A percentile compares a stretch with the other conserved stretches of the same genome.
Evolutionary conservation across 2,797 vertebrate species (phyloP).

Genomic region (Galago senegalensis): DNA sequence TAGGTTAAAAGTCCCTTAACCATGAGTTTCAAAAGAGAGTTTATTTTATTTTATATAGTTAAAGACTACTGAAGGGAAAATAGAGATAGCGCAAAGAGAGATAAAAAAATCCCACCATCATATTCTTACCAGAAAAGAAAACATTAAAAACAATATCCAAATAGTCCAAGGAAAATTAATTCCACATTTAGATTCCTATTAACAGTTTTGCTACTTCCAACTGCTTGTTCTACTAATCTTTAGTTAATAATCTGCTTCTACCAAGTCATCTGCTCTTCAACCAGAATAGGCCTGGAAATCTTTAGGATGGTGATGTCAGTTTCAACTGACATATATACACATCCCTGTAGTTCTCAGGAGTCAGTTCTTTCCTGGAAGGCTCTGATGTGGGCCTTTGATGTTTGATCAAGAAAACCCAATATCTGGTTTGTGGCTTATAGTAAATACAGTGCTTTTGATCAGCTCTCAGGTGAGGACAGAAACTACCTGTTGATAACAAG

Average conservation of each 20-base stretch:
- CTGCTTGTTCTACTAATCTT: neutral
- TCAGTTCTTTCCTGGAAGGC: neutral
- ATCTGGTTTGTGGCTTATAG: neutral
- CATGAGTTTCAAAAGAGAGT: neutral
- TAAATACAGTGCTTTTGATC: too few species aligned
- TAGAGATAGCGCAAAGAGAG: neutral
- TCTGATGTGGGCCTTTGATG: neutral
- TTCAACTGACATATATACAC: neutral
- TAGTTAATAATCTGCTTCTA: neutral
- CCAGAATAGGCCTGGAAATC: neutral
- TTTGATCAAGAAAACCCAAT: neutral
- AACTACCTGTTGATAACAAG: neutral
- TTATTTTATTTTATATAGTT: neutral
- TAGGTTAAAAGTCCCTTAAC: neutral
- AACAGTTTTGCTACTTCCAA: neutral
- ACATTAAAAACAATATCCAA: neutral
- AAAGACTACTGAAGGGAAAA: neutral
- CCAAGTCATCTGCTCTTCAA: neutral
- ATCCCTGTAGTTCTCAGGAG: neutral
- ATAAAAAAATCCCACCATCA: neutral
- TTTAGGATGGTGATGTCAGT: neutral
- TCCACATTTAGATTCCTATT: neutral
- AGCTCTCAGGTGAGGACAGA: neutral
- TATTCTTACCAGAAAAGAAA: neutral
- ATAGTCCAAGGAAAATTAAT: neutral